phyloP scores from a whole-genome alignment of 2,113 vertebrate genomes.

The Anarhynchus alexandrinus region DNA sequence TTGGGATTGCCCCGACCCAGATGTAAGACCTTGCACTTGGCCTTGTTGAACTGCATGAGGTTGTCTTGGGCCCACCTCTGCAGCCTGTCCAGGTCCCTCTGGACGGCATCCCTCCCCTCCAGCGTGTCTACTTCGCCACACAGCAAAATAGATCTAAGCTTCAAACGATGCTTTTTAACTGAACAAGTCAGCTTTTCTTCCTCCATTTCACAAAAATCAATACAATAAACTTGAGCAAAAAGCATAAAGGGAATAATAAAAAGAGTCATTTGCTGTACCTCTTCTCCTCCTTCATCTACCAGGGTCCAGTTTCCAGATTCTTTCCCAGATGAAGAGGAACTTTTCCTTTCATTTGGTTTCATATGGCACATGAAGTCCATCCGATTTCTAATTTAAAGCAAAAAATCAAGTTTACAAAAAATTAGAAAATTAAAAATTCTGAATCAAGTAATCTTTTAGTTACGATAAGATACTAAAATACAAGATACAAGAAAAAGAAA shows the following conservation, averaged over 20 bases:
- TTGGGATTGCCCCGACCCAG: too few species aligned
- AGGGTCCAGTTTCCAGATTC: slow-evolving; percentile 92
- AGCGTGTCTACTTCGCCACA: too few species aligned
- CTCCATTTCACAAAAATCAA: neutral
- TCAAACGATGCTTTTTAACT: neutral
- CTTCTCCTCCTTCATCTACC: slow-evolving; percentile 96
- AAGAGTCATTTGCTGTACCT: slow-evolving; percentile 70
- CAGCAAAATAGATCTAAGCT: neutral
- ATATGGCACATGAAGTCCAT: slow-evolving; percentile 90
- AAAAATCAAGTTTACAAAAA: neutral
- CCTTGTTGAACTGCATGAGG: too few species aligned
- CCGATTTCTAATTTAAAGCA: slow-evolving; percentile 79
- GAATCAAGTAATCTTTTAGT: neutral
- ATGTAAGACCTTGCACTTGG: too few species aligned
- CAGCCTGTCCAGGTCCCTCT: too few species aligned
- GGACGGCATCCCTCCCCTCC: too few species aligned
- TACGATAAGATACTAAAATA: neutral
- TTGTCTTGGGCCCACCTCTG: too few species aligned
- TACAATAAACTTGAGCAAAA: neutral
- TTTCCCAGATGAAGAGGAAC: slow-evolving; percentile 75
- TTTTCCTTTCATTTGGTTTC: slow-evolving; percentile 85
- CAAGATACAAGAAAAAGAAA: neutral
- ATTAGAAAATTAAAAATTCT: neutral
- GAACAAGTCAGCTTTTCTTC: neutral
- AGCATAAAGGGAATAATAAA: neutral